phyloP scores from a whole-genome alignment of 2,113 vertebrate genomes.

The Syngnathus typhle region DNA sequence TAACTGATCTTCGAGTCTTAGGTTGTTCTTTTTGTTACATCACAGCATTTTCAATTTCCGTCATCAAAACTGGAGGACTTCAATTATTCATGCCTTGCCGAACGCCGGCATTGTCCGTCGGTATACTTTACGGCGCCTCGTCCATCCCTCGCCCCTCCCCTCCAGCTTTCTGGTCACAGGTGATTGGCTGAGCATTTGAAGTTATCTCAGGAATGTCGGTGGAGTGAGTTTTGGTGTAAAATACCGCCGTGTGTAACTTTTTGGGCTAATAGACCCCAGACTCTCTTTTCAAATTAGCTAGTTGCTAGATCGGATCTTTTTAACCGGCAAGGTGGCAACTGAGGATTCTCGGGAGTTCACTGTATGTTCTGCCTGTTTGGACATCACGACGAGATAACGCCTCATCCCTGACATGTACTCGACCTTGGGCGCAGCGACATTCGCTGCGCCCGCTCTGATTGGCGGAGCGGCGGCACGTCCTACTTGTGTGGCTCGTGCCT shows the following conservation, averaged over 20 bases:
- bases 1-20: background rate
- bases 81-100: background rate
- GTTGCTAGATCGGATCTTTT: too few relatives aligned
- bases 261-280: background rate
- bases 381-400: slow-evolving; percentile 34
- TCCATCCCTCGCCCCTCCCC: background rate
- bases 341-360: background rate
- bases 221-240: slow-evolving; percentile 17
- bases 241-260: background rate
- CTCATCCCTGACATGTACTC: slow-evolving; percentile 29
- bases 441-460: slow-evolving; percentile 28
- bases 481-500: slow-evolving; percentile 11
- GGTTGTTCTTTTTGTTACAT: background rate
- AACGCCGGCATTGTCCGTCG: background rate
- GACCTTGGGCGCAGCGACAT: slow-evolving; percentile 41
- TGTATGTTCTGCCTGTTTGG: slow-evolving; percentile 1
- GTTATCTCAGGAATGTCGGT: slow-evolving; percentile 51
- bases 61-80: background rate
- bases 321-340: too few relatives aligned
- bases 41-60: background rate
- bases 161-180: slow-evolving; percentile 16
- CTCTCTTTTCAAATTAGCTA: too few relatives aligned
- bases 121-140: background rate
- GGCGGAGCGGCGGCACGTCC: slow-evolving; percentile 42
- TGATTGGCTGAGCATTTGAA: slow-evolving; percentile 35